These are phyloP conservation scores for Pseudococcus jackbeardsleyi DNA, from an alignment of 2,888 invertebrate species.

Conservation along the genomic window DNA sequence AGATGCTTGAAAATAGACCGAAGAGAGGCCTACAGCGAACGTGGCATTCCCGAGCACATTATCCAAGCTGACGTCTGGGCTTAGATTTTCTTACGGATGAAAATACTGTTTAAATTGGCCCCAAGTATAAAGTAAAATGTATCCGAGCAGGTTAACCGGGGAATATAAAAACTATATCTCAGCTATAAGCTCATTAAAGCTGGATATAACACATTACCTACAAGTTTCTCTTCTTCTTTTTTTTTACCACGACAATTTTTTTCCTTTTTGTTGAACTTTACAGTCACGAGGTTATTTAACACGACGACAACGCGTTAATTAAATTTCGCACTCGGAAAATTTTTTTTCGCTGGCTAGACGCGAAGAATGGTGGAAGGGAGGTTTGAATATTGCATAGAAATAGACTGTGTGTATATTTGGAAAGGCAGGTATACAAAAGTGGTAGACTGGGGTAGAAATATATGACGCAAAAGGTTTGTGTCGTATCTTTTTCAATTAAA, in stretches of 20 bases:
- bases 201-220: neutral
- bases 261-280: conserved; percentile 12
- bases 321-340: conserved; percentile 5
- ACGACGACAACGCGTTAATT: conserved; percentile 2
- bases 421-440: conserved; percentile 13
- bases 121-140: no score
- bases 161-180: neutral
- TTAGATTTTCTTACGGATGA: no score
- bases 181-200: neutral
- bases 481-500: conserved; percentile 42
- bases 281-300: neutral
- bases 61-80: no score
- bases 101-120: no score
- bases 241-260: neutral
- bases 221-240: neutral
- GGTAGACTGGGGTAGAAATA: neutral
- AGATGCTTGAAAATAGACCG: no score
- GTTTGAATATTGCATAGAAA: neutral
- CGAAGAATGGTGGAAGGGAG: neutral
- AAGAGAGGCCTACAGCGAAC: no score
- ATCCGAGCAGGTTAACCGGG: no score
- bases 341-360: conserved; percentile 15
- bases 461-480: conserved; percentile 8
- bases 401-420: conserved; percentile 4
- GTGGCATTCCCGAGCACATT: no score